Percentiles rank a stretch among this genome's conserved stretches.
Conservation (phyloP, 2,797 vertebrate genomes). For the Gobionotothen gibberifrons region DNA sequence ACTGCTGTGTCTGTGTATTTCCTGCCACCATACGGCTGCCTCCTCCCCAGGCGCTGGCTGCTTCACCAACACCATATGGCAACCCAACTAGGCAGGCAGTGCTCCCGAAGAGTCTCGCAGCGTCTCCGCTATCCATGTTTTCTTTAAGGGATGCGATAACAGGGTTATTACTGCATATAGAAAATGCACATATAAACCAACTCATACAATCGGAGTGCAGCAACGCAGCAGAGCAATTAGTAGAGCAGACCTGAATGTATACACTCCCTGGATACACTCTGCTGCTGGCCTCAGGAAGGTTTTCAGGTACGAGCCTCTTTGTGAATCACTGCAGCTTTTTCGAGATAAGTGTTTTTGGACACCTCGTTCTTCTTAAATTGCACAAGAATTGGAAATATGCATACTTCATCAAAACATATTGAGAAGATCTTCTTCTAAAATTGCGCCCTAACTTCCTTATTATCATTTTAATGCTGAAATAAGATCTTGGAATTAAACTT, state of each 20-base stretch:
- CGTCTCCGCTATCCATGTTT: slow-evolving; percentile 26
- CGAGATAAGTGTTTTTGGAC: neutral
- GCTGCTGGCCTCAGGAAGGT: neutral
- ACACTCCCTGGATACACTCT: slow-evolving; percentile 7
- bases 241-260: neutral
- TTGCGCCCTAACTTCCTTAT: neutral
- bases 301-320: neutral
- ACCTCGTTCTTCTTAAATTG: neutral
- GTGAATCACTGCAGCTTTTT: slow-evolving; percentile 5
- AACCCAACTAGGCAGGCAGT: slow-evolving; percentile 57
- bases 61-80: slow-evolving; percentile 76
- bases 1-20: slow-evolving; percentile 67
- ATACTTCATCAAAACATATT: neutral
- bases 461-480: neutral
- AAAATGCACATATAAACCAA: neutral
- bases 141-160: slow-evolving; percentile 14
- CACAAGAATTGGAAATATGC: neutral
- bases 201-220: neutral
- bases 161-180: neutral
- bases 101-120: slow-evolving; percentile 35
- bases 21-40: slow-evolving; percentile 75
- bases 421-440: neutral
- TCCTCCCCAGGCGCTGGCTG: slow-evolving; percentile 67
- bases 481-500: neutral
- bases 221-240: slow-evolving; percentile 8